Evolutionary conservation across 2,797 vertebrate species (phyloP).

Genomic region (Tapera naevia): DNA sequence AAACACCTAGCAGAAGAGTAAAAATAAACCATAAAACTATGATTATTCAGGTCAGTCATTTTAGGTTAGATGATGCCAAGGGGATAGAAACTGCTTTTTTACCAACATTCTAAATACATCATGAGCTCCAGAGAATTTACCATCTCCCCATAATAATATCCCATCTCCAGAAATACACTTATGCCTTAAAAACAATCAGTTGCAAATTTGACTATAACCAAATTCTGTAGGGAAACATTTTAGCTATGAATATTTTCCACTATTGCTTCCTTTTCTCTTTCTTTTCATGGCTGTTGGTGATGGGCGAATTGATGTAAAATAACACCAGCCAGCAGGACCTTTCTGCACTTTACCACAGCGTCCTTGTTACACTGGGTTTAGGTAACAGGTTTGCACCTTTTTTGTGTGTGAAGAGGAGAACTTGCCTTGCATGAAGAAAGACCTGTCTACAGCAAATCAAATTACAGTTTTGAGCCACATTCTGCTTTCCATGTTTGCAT

Average conservation of each 20-base stretch:
- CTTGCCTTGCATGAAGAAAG: slow-evolving; percentile 58
- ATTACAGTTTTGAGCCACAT: slow-evolving; percentile 64
- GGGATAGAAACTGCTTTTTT: background rate
- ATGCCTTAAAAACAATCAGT: slow-evolving; percentile 20
- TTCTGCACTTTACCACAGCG: slow-evolving; percentile 5
- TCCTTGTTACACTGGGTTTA: background rate
- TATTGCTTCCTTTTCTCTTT: background rate
- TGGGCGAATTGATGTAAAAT: slow-evolving; percentile 11
- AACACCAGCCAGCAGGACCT: slow-evolving; percentile 13
- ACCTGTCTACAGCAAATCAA: slow-evolving; percentile 63
- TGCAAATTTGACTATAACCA: slow-evolving; percentile 26
- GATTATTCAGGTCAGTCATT: background rate
- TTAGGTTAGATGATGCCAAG: background rate
- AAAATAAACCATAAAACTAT: background rate
- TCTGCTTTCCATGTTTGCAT: slow-evolving; percentile 68
- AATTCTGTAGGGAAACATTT: slow-evolving; percentile 17
- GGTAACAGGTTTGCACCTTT: slow-evolving; percentile 30
- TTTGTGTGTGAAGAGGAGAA: slow-evolving; percentile 38
- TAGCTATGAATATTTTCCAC: background rate
- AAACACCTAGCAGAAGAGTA: background rate
- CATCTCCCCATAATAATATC: background rate
- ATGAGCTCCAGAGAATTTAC: background rate
- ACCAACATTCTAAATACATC: background rate
- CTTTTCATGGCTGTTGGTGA: background rate
- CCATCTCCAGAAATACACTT: background rate